Evolutionary conservation across 2,888 invertebrate genomes (phyloP).

Genomic region (Coelopa pilipes): DNA sequence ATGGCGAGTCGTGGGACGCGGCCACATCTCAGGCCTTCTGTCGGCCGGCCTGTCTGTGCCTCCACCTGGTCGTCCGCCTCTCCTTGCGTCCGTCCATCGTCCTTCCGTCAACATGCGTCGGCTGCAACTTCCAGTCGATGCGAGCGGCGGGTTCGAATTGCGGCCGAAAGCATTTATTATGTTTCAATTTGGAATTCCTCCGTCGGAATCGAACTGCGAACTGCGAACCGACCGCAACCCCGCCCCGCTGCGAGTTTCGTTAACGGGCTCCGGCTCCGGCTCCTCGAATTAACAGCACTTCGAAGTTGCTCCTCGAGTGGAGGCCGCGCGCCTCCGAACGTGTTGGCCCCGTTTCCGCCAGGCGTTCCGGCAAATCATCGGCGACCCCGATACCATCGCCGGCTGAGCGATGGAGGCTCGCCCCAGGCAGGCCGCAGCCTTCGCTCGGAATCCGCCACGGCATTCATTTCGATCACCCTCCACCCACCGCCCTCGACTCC

Average conservation of each 20-base stretch:
- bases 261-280: too few relatives aligned
- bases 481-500: too few relatives aligned
- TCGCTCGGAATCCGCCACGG: too few relatives aligned
- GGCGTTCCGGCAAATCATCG: conserved; percentile 15
- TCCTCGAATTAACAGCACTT: background rate
- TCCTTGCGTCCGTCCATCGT: too few relatives aligned
- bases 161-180: conserved; percentile 26
- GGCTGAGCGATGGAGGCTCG: too few relatives aligned
- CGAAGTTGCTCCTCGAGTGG: background rate
- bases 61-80: too few relatives aligned
- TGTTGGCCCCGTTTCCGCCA: background rate
- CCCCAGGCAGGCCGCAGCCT: too few relatives aligned
- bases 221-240: background rate
- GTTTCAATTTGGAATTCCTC: conserved; percentile 29
- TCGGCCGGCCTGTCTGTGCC: background rate
- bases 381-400: too few relatives aligned
- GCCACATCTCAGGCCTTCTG: background rate
- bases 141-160: background rate
- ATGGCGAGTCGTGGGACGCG: background rate
- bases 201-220: background rate
- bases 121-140: background rate
- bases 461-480: too few relatives aligned
- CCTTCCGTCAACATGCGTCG: background rate
- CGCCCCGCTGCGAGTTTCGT: background rate
- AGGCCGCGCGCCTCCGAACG: background rate